Conservation (phyloP, 2,888 invertebrate genomes). For the Drosophila flavopinicola region DNA sequence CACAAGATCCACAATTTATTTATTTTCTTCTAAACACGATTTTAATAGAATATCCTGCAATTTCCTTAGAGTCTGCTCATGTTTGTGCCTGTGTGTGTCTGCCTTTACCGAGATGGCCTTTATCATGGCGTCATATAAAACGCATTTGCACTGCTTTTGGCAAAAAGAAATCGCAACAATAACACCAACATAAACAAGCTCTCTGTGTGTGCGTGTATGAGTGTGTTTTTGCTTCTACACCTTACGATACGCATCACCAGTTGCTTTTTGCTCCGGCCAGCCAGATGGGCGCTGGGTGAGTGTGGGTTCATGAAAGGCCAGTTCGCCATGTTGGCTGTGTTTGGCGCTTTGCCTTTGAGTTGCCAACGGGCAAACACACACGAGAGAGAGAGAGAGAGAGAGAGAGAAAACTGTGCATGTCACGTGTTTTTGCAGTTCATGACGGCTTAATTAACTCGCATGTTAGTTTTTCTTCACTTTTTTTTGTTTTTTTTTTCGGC, state of each 20-base stretch:
- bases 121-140: conserved; percentile 20
- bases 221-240: conserved; percentile 17
- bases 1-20: too few species aligned
- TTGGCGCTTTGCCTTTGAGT: conserved; percentile 60
- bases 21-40: too few species aligned
- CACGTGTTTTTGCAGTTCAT: conserved; percentile 64
- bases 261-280: conserved; percentile 47
- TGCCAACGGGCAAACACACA: conserved; percentile 31
- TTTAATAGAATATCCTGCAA: background rate
- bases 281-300: background rate
- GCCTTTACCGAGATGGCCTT: conserved; percentile 5
- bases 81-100: background rate
- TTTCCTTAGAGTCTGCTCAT: background rate
- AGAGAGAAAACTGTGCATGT: conserved; percentile 33
- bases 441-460: conserved; percentile 66
- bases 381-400: background rate
- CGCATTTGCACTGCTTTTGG: conserved; percentile 25
- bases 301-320: conserved; percentile 43
- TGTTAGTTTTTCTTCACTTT: conserved; percentile 29
- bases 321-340: conserved; percentile 40
- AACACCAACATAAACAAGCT: conserved; percentile 2
- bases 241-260: conserved; percentile 58
- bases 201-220: conserved; percentile 16
- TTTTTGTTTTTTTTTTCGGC: conserved; percentile 9
- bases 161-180: conserved; percentile 1